phyloP scores from a whole-genome alignment of 2,797 vertebrate species.

The Podarcis siculus region DNA sequence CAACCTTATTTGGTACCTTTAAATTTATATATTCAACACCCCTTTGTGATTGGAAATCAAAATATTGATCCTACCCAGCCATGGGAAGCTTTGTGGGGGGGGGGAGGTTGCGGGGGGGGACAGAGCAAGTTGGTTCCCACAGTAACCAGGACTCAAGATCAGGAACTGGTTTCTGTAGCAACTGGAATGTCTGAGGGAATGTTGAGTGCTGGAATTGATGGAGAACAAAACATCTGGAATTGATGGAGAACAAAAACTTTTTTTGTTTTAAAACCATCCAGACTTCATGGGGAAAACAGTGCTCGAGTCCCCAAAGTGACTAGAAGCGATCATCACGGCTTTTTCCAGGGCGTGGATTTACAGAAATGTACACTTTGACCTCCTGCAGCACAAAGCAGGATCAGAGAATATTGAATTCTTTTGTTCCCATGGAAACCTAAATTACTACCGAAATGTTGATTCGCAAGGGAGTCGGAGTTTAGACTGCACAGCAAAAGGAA shows the following conservation, averaged over 20 bases:
- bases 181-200: background rate
- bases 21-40: background rate
- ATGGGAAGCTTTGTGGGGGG: background rate
- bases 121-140: background rate
- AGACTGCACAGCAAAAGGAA: constrained; percentile 1
- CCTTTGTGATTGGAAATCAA: background rate
- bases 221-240: constrained; percentile 6
- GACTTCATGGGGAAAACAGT: background rate
- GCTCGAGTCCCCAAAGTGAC: background rate
- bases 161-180: constrained; percentile 9
- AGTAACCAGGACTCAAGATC: background rate
- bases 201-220: background rate
- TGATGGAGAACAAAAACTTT: background rate
- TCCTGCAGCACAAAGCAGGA: constrained; percentile 8
- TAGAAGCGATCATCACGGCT: background rate
- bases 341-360: background rate
- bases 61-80: background rate
- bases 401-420: constrained; percentile 22
- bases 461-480: background rate
- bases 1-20: background rate
- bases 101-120: rapidly evolving
- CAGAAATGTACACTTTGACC: constrained; percentile 16
- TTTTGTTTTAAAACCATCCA: background rate
- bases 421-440: constrained; percentile 15
- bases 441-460: background rate